Conservation (phyloP, 1,140 invertebrate genomes). For the Prorops nasuta region DNA sequence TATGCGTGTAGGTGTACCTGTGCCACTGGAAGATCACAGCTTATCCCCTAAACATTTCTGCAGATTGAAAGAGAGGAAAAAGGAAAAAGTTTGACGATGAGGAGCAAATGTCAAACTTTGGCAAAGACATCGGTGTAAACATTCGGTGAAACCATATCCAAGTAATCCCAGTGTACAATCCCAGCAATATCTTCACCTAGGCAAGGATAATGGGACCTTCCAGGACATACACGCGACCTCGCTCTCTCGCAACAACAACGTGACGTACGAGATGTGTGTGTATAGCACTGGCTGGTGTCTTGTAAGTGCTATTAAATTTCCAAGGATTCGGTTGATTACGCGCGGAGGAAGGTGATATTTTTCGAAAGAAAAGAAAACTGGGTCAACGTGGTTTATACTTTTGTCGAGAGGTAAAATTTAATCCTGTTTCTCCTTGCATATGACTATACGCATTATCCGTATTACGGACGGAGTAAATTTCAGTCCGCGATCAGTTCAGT, state of each 20-base stretch:
- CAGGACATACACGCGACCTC: constrained; percentile 10
- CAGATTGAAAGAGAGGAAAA: constrained; percentile 20
- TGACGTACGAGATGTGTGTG: constrained; percentile 35
- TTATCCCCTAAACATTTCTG: constrained; percentile 18
- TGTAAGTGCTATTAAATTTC: constrained; percentile 36
- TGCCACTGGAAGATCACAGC: too few relatives aligned
- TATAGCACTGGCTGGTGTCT: constrained; percentile 20
- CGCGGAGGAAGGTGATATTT: not conserved
- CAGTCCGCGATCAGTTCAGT: too few relatives aligned
- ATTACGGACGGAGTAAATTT: too few relatives aligned
- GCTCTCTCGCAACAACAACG: constrained; percentile 11
- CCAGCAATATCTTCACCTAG: constrained; percentile 42
- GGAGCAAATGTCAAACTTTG: not conserved
- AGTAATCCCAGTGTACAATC: constrained; percentile 42
- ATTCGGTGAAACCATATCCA: constrained; percentile 26
- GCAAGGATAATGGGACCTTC: constrained; percentile 30
- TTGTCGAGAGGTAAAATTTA: too few relatives aligned
- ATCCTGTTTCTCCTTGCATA: too few relatives aligned
- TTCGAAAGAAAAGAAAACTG: constrained; percentile 22
- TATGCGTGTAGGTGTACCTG: too few relatives aligned
- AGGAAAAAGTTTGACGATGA: too few relatives aligned
- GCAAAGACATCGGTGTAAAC: constrained; percentile 25
- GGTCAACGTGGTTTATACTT: constrained; percentile 19
- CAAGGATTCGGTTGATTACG: constrained; percentile 23
- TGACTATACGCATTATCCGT: too few relatives aligned